Conservation (phyloP, 2,797 vertebrate genomes). For the Acestrorhynchus altus region DNA sequence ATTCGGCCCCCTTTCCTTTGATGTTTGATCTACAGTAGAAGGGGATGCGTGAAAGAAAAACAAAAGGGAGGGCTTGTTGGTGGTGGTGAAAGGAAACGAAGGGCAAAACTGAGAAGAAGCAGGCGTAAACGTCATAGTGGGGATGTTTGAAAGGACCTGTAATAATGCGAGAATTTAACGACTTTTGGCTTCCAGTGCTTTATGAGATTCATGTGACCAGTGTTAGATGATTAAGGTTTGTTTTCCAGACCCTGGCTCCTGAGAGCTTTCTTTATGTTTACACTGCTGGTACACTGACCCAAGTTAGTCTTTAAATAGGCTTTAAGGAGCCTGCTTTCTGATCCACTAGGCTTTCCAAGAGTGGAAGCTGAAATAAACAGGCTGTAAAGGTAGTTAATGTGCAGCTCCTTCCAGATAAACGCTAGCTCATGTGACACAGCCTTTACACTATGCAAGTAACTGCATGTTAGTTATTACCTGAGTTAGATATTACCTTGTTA, state of each 20-base stretch:
- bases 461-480: slow-evolving; percentile 23
- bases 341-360: slow-evolving; percentile 31
- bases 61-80: slow-evolving; percentile 10
- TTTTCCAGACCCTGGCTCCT: slow-evolving; percentile 18
- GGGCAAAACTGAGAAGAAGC: slow-evolving; percentile 3
- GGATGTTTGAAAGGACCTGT: background rate
- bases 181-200: slow-evolving; percentile 3
- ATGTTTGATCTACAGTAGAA: slow-evolving; percentile 55
- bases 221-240: slow-evolving; percentile 16
- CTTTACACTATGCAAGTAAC: slow-evolving; percentile 2
- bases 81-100: slow-evolving; percentile 38
- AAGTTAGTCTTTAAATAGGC: slow-evolving; percentile 51
- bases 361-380: slow-evolving; percentile 38
- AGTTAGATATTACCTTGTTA: slow-evolving; percentile 1
- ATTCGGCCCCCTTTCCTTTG: slow-evolving; percentile 51
- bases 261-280: slow-evolving; percentile 20
- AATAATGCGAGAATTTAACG: slow-evolving; percentile 8
- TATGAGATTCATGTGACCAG: slow-evolving; percentile 4
- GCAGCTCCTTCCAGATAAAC: slow-evolving; percentile 11
- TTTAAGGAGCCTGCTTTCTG: slow-evolving; percentile 39
- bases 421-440: slow-evolving; percentile 15
- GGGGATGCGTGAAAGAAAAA: slow-evolving; percentile 32
- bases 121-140: slow-evolving; percentile 30
- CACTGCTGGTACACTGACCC: slow-evolving; percentile 46
- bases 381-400: slow-evolving; percentile 38